Percentiles rank a stretch among this genome's conserved stretches.
Conservation (phyloP, 2,888 invertebrate genomes). For the Nomada fucata region DNA sequence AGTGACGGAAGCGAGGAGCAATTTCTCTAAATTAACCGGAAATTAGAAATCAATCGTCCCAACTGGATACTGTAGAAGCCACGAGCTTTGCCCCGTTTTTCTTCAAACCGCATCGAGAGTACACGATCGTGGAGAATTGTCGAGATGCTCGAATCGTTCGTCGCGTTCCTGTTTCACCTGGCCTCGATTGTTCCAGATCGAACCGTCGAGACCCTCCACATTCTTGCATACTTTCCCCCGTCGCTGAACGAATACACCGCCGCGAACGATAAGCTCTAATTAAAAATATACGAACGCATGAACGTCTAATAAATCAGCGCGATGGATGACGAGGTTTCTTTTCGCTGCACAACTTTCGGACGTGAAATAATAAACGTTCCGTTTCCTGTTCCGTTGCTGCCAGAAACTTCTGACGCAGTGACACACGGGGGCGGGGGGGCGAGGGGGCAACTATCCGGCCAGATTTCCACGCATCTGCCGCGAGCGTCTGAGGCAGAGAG, state of each 20-base stretch:
- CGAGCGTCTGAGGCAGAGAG: slow-evolving; percentile 26
- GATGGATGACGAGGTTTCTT: too few relatives aligned
- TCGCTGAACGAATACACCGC: too few relatives aligned
- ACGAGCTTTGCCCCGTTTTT: too few relatives aligned
- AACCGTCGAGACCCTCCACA: slow-evolving; percentile 32
- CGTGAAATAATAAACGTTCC: too few relatives aligned
- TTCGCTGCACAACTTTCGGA: too few relatives aligned
- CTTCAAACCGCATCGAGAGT: slow-evolving; percentile 3
- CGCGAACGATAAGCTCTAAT: too few relatives aligned
- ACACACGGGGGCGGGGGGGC: too few relatives aligned
- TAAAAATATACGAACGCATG: too few relatives aligned
- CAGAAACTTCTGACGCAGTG: slow-evolving; percentile 14
- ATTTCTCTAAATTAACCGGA: too few relatives aligned
- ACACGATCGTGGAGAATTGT: slow-evolving; percentile 10
- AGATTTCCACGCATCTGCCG: slow-evolving; percentile 31
- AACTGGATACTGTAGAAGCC: not conserved
- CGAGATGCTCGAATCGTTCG: slow-evolving; percentile 7
- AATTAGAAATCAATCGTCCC: too few relatives aligned
- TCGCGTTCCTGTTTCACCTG: slow-evolving; percentile 60
- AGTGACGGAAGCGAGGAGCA: too few relatives aligned
- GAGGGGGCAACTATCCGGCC: slow-evolving; percentile 10
- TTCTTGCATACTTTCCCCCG: not conserved
- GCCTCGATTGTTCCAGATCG: slow-evolving; percentile 65
- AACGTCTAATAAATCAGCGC: too few relatives aligned
- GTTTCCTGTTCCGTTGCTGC: not conserved